Evolutionary conservation across 2,888 invertebrate genomes (phyloP).

Genomic region (Mechanitis mazaeus): DNA sequence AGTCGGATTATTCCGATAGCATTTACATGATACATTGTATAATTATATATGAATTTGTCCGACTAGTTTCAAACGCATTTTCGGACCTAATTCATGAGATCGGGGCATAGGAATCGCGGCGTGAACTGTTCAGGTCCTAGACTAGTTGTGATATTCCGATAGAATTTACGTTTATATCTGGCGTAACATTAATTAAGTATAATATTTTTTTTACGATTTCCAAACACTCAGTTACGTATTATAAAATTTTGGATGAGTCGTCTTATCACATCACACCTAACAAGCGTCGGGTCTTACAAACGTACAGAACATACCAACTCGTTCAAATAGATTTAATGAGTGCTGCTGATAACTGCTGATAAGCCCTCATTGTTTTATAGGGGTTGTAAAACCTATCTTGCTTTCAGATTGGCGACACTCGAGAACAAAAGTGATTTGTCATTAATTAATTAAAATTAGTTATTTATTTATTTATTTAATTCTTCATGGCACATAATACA

Average conservation of each 20-base stretch:
- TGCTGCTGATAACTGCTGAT: conserved; percentile 66
- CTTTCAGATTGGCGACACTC: conserved; percentile 37
- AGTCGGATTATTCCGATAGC: too few relatives aligned
- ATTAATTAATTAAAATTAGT: neutral
- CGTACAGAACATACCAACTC: conserved; percentile 54
- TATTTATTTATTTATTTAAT: too few relatives aligned
- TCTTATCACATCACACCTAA: conserved; percentile 49
- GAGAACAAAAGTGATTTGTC: conserved; percentile 40
- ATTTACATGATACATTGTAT: too few relatives aligned
- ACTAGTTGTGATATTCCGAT: too few relatives aligned
- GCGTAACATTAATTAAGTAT: too few relatives aligned
- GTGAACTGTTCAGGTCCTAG: too few relatives aligned
- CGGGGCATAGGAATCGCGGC: too few relatives aligned
- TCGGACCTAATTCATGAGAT: too few relatives aligned
- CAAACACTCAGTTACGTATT: conserved; percentile 1
- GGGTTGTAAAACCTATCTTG: conserved; percentile 54
- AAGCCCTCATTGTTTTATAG: conserved; percentile 74
- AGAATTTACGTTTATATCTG: too few relatives aligned
- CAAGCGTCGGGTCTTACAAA: conserved; percentile 67
- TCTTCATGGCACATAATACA: too few relatives aligned
- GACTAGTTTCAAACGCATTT: too few relatives aligned
- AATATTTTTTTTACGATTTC: neutral
- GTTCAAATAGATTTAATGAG: conserved; percentile 68
- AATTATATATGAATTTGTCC: too few relatives aligned
- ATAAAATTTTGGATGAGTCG: neutral